Percentiles rank a stretch among this genome's conserved stretches.
These are phyloP conservation scores for Brachyrhaphis roseni DNA, from an alignment of 2,797 vertebrate genomes.

Conservation along the genomic window DNA sequence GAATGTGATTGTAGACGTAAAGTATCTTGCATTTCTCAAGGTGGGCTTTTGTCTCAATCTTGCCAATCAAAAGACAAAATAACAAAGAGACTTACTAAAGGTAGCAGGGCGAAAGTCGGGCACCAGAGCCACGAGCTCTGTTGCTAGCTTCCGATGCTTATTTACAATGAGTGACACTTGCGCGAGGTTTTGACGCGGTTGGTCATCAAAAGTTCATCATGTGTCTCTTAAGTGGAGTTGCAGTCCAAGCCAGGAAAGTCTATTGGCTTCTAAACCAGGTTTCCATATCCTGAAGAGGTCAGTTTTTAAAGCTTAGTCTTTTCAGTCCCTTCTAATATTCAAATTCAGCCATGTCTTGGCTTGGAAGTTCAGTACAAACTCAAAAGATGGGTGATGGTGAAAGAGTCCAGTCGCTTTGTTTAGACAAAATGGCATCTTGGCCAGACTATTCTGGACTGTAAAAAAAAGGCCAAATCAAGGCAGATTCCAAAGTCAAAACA, in stretches of 20 bases:
- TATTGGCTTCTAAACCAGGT: slow-evolving; percentile 28
- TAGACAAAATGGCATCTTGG: slow-evolving; percentile 61
- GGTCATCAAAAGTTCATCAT: slow-evolving; percentile 47
- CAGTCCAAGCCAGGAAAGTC: slow-evolving; percentile 52
- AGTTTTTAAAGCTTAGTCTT: slow-evolving; percentile 86
- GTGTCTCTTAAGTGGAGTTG: slow-evolving; percentile 26
- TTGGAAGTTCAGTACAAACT: slow-evolving; percentile 66
- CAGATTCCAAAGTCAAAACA: slow-evolving; percentile 54
- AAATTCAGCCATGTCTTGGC: slow-evolving; percentile 56
- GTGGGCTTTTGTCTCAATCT: slow-evolving; percentile 40
- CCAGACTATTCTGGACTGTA: slow-evolving; percentile 36
- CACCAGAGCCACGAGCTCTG: slow-evolving; percentile 52
- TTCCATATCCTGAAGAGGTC: slow-evolving; percentile 23
- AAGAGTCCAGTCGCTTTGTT: slow-evolving; percentile 49
- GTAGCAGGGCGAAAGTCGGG: slow-evolving; percentile 51
- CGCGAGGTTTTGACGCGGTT: slow-evolving; percentile 52
- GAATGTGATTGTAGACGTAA: slow-evolving; percentile 51
- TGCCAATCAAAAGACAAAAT: slow-evolving; percentile 57
- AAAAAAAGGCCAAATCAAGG: slow-evolving; percentile 70
- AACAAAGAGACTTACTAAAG: slow-evolving; percentile 58
- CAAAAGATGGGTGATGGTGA: slow-evolving; percentile 58
- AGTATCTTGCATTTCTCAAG: slow-evolving; percentile 56
- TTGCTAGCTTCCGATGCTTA: slow-evolving; percentile 56
- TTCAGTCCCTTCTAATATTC: slow-evolving; percentile 41
- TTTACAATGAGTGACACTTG: slow-evolving; percentile 67